Conservation (phyloP, 1,140 invertebrate genomes). For the Ganaspis sp. region DNA sequence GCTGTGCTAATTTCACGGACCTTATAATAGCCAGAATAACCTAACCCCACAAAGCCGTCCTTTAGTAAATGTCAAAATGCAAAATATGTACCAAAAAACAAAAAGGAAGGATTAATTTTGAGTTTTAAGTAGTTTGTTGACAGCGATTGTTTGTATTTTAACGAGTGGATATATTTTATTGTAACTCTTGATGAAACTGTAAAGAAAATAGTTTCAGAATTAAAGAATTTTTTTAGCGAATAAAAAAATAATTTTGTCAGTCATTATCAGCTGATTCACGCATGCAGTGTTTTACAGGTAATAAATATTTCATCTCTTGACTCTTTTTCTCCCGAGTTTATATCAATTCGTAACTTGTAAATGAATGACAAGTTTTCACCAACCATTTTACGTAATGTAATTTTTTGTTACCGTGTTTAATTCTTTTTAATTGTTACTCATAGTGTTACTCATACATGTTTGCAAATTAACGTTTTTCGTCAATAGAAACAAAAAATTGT, state of each 20-base stretch:
- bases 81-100: not conserved
- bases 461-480: too few species aligned
- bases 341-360: too few species aligned
- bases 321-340: too few species aligned
- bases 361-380: too few species aligned
- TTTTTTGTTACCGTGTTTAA: too few species aligned
- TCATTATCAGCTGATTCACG: constrained; percentile 41
- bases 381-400: too few species aligned
- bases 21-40: not conserved
- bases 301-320: not conserved
- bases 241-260: constrained; percentile 7
- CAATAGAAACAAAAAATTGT: too few species aligned
- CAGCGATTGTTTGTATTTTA: not conserved
- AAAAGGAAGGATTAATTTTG: not conserved
- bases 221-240: not conserved
- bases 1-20: too few species aligned
- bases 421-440: too few species aligned
- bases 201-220: not conserved
- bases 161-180: not conserved
- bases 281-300: not conserved
- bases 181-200: not conserved
- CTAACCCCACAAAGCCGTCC: not conserved
- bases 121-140: not conserved
- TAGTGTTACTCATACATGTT: too few species aligned
- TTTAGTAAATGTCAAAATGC: not conserved